Percentiles rank a stretch among this genome's conserved stretches.
Evolutionary conservation across 2,888 invertebrate species (phyloP).

Genomic region (Agrochola lota): DNA sequence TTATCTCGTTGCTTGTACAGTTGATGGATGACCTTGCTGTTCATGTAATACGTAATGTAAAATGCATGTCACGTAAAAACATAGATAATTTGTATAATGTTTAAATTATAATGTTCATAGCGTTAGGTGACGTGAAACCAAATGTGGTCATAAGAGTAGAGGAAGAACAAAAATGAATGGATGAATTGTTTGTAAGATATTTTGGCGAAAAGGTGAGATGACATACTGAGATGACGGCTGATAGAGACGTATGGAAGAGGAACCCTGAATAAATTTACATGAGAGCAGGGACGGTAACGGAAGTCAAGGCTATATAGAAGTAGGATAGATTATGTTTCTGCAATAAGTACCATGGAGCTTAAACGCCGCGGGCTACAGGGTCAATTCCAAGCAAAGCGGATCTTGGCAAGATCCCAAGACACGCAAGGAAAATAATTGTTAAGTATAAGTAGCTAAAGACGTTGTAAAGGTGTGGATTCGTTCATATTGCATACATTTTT

Average conservation of each 20-base stretch:
- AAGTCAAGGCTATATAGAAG: neutral
- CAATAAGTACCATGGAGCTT: neutral
- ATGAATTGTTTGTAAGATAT: neutral
- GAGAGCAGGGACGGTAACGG: neutral
- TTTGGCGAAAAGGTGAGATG: neutral
- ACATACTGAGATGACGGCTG: neutral
- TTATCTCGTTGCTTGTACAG: slow-evolving; percentile 23
- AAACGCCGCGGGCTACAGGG: slow-evolving; percentile 1
- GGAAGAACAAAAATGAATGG: no score
- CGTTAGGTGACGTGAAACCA: neutral
- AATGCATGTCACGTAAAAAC: slow-evolving; percentile 18
- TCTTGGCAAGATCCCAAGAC: slow-evolving; percentile 13
- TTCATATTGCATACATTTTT: neutral
- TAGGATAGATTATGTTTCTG: neutral
- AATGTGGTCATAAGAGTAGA: neutral
- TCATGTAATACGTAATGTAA: slow-evolving; percentile 18
- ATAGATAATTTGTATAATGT: slow-evolving; percentile 18
- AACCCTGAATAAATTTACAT: neutral
- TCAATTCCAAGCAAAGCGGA: slow-evolving; percentile 22
- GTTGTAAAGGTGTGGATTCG: no score
- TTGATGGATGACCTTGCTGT: slow-evolving; percentile 28
- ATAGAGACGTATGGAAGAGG: no score
- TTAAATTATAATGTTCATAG: slow-evolving; percentile 6
- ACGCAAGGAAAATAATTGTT: neutral
- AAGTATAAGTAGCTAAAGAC: neutral